These are phyloP conservation scores for Leucozona laternaria DNA, from an alignment of 2,888 invertebrate genomes.

Conservation along the genomic window DNA sequence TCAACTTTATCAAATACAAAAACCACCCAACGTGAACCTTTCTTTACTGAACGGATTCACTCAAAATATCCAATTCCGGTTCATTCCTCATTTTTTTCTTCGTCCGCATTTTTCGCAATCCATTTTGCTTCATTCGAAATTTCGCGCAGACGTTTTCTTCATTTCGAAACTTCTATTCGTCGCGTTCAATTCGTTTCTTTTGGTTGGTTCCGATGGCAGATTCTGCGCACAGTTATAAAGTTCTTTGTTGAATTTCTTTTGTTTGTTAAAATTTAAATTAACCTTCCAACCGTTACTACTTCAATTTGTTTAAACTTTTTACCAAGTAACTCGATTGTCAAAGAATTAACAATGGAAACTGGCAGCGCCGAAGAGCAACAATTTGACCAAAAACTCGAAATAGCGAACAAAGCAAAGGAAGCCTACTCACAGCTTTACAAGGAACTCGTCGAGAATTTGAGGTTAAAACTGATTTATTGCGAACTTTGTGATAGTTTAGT, in stretches of 20 bases:
- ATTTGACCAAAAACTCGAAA: constrained; percentile 40
- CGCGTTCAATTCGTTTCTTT: constrained; percentile 58
- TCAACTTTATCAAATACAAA: constrained; percentile 1
- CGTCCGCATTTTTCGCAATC: constrained; percentile 51
- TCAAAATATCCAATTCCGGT: constrained; percentile 4
- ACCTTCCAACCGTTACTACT: constrained; percentile 60
- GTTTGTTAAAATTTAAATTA: constrained; percentile 45
- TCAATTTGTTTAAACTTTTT: constrained; percentile 30
- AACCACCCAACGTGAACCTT: neutral
- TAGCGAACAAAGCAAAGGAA: constrained; percentile 71
- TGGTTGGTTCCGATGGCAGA: neutral
- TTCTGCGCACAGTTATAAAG: constrained; percentile 60
- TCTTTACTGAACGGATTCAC: constrained; percentile 18
- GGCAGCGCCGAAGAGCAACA: constrained; percentile 25
- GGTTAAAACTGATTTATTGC: constrained; percentile 75
- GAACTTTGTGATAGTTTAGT: constrained; percentile 1
- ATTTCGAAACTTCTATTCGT: constrained; percentile 51
- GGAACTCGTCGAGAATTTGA: constrained; percentile 77
- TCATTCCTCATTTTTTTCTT: constrained; percentile 23
- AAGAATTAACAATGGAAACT: constrained; percentile 27
- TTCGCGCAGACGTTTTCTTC: constrained; percentile 59
- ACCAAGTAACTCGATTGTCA: neutral
- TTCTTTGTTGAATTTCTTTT: constrained; percentile 65
- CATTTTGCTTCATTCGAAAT: constrained; percentile 47
- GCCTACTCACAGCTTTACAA: constrained; percentile 76